Base-by-base conservation (phyloP, 1,140 invertebrate species). In the Bombus fervidus region DNA sequence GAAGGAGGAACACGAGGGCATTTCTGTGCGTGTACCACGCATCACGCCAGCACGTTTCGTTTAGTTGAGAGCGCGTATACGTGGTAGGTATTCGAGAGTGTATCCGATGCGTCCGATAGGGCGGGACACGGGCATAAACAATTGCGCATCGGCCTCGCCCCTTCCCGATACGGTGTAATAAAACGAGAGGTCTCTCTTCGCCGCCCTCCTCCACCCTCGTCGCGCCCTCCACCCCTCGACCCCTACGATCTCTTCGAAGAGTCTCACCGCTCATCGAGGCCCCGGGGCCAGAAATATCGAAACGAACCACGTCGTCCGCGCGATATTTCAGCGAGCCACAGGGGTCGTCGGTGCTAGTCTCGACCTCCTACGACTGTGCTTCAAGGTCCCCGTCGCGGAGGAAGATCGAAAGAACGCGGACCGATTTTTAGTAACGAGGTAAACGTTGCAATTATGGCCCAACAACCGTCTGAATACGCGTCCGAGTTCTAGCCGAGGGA, bases 101-200 rank as follows among this genome's bases (percentile, higher is more conserved):
- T 93, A 91, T 93, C 87, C 93, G 93, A 94, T 94, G 92, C 91
- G 92, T 94, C 89, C 91, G 93, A 94, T 95, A 93, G 94, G 93
- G 93, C 94, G 94, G 93, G 93, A 94, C 93, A 93, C 91, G 93
- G 79, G 92, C 93, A 95, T 95, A 95, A 95, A 95, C 94, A 94
- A 95, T 95, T 94, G 94, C 90, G 92, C 91, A 88, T 90, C 90
- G 91, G 92, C 93, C 94, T 94, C 94, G 94, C 94, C 94, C 93
- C 93, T 91, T 93, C 83, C 90, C 92, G 92, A 93, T 94, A 90
- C 87, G 85, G 91, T 90, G 86, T 90, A 94, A 94, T 92, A 93
- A 94, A 94, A 93, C 89, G 91, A 92, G 89, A 92, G 90, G 85
- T 84, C 81, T 82, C 82, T 86, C 74, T 85, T 86, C 87, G 87